A percentile compares a stretch with the other conserved stretches of the same genome.
These are phyloP conservation scores for Odontophorus gujanensis DNA, from an alignment of 2,113 vertebrate genomes.

Conservation along the genomic window DNA sequence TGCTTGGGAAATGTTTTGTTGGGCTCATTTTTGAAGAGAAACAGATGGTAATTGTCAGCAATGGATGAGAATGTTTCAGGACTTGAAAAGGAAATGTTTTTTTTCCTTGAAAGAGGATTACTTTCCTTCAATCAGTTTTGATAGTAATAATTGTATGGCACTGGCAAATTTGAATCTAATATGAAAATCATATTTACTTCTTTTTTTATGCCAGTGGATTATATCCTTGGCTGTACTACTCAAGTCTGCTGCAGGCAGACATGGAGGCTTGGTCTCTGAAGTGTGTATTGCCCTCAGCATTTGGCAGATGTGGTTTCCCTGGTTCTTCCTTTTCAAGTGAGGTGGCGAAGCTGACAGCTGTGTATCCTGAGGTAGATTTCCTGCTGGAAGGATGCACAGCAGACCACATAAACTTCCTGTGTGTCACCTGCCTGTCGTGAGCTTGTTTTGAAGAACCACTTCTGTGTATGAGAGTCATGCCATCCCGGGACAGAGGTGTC, in stretches of 20 bases:
- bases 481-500: fast-evolving
- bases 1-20: background rate
- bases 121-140: background rate
- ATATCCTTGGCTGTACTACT: background rate
- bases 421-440: background rate
- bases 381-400: background rate
- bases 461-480: background rate
- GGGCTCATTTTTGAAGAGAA: background rate
- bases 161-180: background rate
- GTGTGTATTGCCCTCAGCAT: background rate
- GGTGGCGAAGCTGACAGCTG: background rate
- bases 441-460: background rate
- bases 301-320: background rate
- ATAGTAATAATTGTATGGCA: background rate
- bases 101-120: background rate
- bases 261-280: background rate
- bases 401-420: background rate
- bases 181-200: background rate
- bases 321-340: background rate
- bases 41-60: background rate
- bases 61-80: background rate
- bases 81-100: background rate
- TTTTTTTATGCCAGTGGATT: background rate
- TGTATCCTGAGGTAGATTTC: background rate
- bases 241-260: background rate